Evolutionary conservation across 2,888 invertebrate genomes (phyloP), one percentile per base, ranked within the genome.

Genomic region (Ametastegia equiseti): DNA sequence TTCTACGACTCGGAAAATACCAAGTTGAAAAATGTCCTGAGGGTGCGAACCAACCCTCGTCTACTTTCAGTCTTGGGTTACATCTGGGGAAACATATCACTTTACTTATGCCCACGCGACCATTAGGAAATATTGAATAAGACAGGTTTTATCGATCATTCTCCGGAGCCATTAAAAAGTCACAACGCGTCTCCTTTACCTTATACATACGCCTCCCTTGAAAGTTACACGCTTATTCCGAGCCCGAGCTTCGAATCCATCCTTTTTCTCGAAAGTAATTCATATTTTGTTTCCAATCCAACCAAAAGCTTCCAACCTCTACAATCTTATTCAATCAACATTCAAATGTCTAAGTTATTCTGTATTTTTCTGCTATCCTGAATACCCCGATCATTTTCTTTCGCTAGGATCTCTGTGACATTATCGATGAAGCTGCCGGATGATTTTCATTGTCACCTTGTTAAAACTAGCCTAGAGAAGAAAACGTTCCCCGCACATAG

Each of bases 61-160:
- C 60, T 60, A 23, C 30, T 60, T 60, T 60, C 60, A 27, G 60
- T 60, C 30, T 60, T 60, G 60, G 60, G 60, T 60, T 60, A 60
- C 60, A 60, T 60, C 6, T 60, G 30, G 60, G 60, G 30, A 60
- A 60, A 60, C 60, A 60, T 60, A 60, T 60, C 60, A 60, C 27
- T 60, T 30, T 30, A 30, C 60, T 60, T n/a, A n/a, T n/a, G n/a
- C n/a, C 6, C 54, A 4, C 15, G 11, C 5, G 11, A 60, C 60
- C 60, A 30, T 30, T 60, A 30, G 27, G 30, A 15, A 60, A 60
- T 60, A 30, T 60, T 15, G 60, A 60, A 30, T 27, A 4, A 11
- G 15, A 15, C 4, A 23, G 30, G 60, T 11, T 60, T 30, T 60
- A 60, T 54, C 54, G 54, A 54, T 54, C 54, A 54, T 23, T n/a